Percentiles rank a stretch among this genome's conserved stretches.
Evolutionary conservation across 1,140 invertebrate species (phyloP).

Genomic region (Polypedilum vanderplanki): DNA sequence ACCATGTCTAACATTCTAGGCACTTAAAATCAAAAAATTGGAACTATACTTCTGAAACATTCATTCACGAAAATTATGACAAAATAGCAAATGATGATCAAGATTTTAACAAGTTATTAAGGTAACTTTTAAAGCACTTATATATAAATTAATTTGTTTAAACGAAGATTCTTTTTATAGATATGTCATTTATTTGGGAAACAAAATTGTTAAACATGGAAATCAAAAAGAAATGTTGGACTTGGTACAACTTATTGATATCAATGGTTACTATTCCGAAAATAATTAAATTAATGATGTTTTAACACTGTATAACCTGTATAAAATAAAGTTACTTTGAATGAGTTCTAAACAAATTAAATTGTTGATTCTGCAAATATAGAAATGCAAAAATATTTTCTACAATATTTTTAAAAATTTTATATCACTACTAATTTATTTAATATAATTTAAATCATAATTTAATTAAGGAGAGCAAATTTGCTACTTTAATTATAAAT

Average conservation of each 20-base stretch:
- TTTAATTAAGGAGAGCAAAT: too few species aligned
- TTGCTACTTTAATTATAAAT: too few species aligned
- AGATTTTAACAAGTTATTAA: constrained; percentile 41
- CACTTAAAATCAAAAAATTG: constrained; percentile 15
- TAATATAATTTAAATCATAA: too few species aligned
- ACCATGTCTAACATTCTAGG: not conserved
- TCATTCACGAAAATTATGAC: constrained; percentile 35
- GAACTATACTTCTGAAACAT: constrained; percentile 32
- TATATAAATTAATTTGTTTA: too few species aligned
- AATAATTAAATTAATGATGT: not conserved
- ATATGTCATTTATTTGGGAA: constrained; percentile 36
- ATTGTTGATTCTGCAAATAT: too few species aligned
- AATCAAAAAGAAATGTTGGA: constrained; percentile 42
- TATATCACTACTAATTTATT: too few species aligned
- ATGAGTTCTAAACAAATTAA: too few species aligned
- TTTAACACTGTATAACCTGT: too few species aligned
- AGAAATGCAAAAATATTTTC: too few species aligned
- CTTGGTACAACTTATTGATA: constrained; percentile 41
- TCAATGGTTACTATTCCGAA: constrained; percentile 38
- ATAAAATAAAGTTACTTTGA: too few species aligned
- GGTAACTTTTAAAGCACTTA: constrained; percentile 36
- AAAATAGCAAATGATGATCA: constrained; percentile 37
- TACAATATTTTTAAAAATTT: too few species aligned
- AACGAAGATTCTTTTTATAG: too few species aligned
- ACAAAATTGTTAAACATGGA: constrained; percentile 39